Evolutionary conservation across 2,797 vertebrate species (phyloP).

Genomic region (Lithobates sylvaticus): DNA sequence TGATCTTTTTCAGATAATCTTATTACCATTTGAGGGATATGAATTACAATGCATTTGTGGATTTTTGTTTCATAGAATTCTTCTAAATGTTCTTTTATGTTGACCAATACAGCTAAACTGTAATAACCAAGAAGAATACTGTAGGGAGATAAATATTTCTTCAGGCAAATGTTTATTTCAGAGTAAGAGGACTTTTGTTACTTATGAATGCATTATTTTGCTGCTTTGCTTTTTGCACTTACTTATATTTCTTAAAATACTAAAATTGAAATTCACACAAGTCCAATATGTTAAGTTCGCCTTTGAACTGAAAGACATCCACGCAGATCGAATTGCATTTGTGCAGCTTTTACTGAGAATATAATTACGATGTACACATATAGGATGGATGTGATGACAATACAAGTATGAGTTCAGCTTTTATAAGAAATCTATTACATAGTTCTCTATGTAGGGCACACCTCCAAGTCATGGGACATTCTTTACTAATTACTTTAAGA

Average conservation of each 20-base stretch:
- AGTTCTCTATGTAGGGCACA: too few relatives aligned
- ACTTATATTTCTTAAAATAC: background rate
- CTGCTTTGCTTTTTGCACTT: background rate
- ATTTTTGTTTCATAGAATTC: background rate
- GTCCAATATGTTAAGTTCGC: background rate
- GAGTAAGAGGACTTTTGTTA: background rate
- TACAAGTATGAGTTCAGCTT: too few relatives aligned
- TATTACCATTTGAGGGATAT: constrained; percentile 27
- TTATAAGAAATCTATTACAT: too few relatives aligned
- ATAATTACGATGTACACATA: too few relatives aligned
- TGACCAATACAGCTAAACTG: constrained; percentile 75
- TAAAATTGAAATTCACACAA: background rate
- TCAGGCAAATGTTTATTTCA: background rate
- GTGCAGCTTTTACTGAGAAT: too few relatives aligned
- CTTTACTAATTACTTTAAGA: too few relatives aligned
- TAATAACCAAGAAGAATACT: constrained; percentile 36
- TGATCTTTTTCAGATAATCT: constrained; percentile 1
- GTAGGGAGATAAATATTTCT: background rate
- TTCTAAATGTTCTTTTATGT: constrained; percentile 68
- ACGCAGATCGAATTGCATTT: too few relatives aligned
- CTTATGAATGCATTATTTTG: background rate
- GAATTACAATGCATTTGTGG: background rate
- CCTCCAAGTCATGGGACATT: too few relatives aligned
- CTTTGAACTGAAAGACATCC: too few relatives aligned
- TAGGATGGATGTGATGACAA: too few relatives aligned